These are phyloP conservation scores for Helicoverpa zea DNA, from an alignment of 1,140 invertebrate genomes.

Conservation along the genomic window DNA sequence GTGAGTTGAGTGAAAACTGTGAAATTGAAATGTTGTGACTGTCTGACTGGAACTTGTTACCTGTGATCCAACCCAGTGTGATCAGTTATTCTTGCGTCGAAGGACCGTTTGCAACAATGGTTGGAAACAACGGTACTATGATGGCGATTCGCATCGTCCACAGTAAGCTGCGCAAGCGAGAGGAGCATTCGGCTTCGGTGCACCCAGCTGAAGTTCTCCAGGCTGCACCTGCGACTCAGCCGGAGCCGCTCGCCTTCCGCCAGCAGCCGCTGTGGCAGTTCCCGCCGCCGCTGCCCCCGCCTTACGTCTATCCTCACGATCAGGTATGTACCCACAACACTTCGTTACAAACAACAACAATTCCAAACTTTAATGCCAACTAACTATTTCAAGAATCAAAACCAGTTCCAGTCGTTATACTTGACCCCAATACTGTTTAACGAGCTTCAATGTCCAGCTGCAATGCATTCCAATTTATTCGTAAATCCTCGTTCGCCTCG, in stretches of 20 bases:
- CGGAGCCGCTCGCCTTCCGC: slow-evolving; percentile 86
- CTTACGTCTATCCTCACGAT: slow-evolving; percentile 92
- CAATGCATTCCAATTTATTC: slow-evolving; percentile 59
- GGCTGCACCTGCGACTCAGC: slow-evolving; percentile 83
- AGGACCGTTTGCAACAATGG: slow-evolving; percentile 87
- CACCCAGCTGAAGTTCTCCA: slow-evolving; percentile 90
- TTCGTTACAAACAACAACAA: slow-evolving; percentile 43
- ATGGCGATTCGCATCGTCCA: slow-evolving; percentile 95
- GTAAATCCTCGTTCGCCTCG: slow-evolving; percentile 55
- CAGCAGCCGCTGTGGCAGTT: slow-evolving; percentile 93
- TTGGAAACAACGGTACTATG: slow-evolving; percentile 93
- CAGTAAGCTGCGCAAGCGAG: slow-evolving; percentile 94
- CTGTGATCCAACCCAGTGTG: slow-evolving; percentile 84
- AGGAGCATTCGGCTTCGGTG: slow-evolving; percentile 90
- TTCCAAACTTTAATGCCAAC: slow-evolving; percentile 45
- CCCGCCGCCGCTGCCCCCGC: slow-evolving; percentile 91
- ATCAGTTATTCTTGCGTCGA: slow-evolving; percentile 81
- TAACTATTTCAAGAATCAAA: slow-evolving; percentile 61
- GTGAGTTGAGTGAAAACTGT: slow-evolving; percentile 86
- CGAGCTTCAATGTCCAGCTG: slow-evolving; percentile 57
- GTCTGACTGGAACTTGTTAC: slow-evolving; percentile 84
- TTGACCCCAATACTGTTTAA: slow-evolving; percentile 76
- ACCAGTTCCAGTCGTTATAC: slow-evolving; percentile 72
- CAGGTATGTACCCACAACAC: slow-evolving; percentile 88
- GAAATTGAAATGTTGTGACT: slow-evolving; percentile 85